A percentile compares a stretch with the other conserved stretches of the same genome.
These are phyloP conservation scores for Rhinogobio ventralis DNA, from an alignment of 2,797 vertebrate species.

Conservation along the genomic window DNA sequence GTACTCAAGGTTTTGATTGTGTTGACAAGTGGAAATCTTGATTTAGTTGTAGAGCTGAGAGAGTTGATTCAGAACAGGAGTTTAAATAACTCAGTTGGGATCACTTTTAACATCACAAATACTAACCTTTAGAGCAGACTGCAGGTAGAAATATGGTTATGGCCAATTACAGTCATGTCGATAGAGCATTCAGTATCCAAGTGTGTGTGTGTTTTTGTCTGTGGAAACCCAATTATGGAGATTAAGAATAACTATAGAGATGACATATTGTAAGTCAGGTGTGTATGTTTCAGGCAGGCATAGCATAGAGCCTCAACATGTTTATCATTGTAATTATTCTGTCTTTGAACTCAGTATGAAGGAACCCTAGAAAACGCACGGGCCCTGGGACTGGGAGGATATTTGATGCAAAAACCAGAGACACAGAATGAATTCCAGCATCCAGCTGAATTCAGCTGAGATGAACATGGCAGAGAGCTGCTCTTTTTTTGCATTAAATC, in stretches of 20 bases:
- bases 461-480: constrained; percentile 67
- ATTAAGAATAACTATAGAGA: constrained; percentile 77
- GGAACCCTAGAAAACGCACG: constrained; percentile 73
- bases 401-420: constrained; percentile 61
- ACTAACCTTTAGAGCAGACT: constrained; percentile 16
- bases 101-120: constrained; percentile 44
- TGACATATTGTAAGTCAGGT: constrained; percentile 81
- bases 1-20: constrained; percentile 62
- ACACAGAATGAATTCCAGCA: constrained; percentile 41
- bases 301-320: constrained; percentile 70
- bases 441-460: constrained; percentile 69
- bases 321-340: constrained; percentile 84
- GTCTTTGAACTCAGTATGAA: constrained; percentile 75
- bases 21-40: constrained; percentile 62
- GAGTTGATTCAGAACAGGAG: constrained; percentile 57
- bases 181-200: constrained; percentile 60
- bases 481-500: constrained; percentile 61
- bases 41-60: constrained; percentile 45
- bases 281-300: constrained; percentile 76
- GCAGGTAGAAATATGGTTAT: constrained; percentile 12
- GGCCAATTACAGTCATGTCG: constrained; percentile 17
- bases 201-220: constrained; percentile 66
- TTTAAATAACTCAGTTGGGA: constrained; percentile 40
- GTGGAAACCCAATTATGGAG: constrained; percentile 77
- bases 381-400: constrained; percentile 71